Evolutionary conservation across 2,113 vertebrate genomes (phyloP), one percentile per base, ranked within the genome.

Genomic region (Eptesicus fuscus): DNA sequence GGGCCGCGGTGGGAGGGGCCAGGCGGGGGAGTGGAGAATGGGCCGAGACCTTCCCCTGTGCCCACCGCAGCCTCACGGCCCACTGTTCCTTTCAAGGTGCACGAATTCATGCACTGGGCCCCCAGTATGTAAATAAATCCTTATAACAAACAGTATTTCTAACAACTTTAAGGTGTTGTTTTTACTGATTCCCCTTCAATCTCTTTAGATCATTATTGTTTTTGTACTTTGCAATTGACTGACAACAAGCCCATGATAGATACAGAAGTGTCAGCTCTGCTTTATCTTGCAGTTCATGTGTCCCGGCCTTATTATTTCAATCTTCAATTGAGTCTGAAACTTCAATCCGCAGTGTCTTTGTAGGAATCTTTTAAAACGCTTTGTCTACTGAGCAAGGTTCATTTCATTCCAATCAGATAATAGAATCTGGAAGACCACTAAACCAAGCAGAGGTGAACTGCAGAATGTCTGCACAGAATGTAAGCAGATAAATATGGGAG

Each of bases 371-470:
- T 79, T 82, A 56, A 74, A 83, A 17, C 7, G 53, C 61, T 80
- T 49, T 83, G 28, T 79, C 63, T 93, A 49, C 28, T 65, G 23
- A 82, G 56, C 49, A 89, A 93, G 53, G 5, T 63, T 91, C 44
- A 83, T 22, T 79, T 83, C 56, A 82, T 74, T 82, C 69, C 86
- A 67, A 77, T 94, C 53, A 88, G 35, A 71, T 65, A 87, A 85
- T 18, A 87, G 5, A 53, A 90, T 77, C 20, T 76, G 53, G 69
- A 94, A 91, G 69, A 76, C 40, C 82, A 82, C 59, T 85, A 56
- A 79, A 35, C 53, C 42, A 85, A 74, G 74, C 32, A 77, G 35
- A 88, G 6, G 47, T 37, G 67, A 83, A 80, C 82, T 44, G 5
- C 35, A 30, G 8, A 28, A 37, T 53, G 28, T 78, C 74, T 67